Evolutionary conservation across 2,888 invertebrate species (phyloP).

Genomic region (Macrosoma leucophasiata): DNA sequence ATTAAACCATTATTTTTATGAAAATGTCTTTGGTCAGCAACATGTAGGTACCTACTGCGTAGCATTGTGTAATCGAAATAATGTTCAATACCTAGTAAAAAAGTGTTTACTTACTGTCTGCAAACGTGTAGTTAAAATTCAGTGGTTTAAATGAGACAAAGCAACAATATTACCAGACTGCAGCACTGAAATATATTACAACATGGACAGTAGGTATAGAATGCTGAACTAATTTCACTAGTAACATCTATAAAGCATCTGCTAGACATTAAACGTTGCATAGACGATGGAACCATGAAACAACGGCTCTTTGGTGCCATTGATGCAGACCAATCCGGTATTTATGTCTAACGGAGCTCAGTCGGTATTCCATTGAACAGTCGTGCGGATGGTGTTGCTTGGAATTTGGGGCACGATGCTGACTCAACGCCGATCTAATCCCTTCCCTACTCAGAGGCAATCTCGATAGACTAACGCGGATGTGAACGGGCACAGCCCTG

Average conservation of each 20-base stretch:
- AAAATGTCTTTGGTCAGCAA: no score
- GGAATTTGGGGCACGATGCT: slow-evolving; percentile 71
- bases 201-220: no score
- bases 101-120: no score
- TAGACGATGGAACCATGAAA: slow-evolving; percentile 46
- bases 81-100: no score
- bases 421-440: slow-evolving; percentile 68
- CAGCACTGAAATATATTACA: no score
- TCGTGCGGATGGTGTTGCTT: slow-evolving; percentile 53
- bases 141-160: no score
- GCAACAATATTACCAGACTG: no score
- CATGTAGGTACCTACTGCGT: no score
- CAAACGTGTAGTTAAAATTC: no score
- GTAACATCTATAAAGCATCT: slow-evolving; percentile 51
- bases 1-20: no score
- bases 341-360: slow-evolving; percentile 29
- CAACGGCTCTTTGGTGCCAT: slow-evolving; percentile 46
- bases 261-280: slow-evolving; percentile 48
- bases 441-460: slow-evolving; percentile 56
- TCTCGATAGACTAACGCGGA: slow-evolving; percentile 40
- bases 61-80: no score
- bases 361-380: slow-evolving; percentile 40
- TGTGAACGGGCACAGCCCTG: slow-evolving; percentile 34
- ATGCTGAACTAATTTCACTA: no score
- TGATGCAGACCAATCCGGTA: slow-evolving; percentile 32